Percentiles rank a stretch among this genome's conserved stretches.
These are phyloP conservation scores for Drosophila sulfurigaster DNA, from an alignment of 1,140 invertebrate genomes.

Conservation along the genomic window DNA sequence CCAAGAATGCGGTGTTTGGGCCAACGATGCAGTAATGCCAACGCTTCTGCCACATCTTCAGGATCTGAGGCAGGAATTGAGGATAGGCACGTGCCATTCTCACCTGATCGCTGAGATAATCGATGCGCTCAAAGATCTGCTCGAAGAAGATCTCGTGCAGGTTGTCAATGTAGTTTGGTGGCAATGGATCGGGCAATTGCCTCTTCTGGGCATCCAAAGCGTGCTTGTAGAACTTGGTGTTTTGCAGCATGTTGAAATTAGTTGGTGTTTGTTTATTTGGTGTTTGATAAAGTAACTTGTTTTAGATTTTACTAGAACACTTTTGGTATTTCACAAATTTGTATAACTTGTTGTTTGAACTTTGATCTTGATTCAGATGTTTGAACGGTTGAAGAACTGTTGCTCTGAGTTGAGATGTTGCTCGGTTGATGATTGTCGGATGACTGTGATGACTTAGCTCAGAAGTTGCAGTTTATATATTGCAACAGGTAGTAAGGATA, in stretches of 20 bases:
- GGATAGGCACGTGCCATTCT: constrained; percentile 74
- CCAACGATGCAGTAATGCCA: constrained; percentile 53
- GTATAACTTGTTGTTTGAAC: not conserved
- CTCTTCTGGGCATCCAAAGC: constrained; percentile 44
- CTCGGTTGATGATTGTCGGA: not conserved
- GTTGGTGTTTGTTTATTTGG: not conserved
- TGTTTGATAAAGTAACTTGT: not conserved
- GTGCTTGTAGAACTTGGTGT: constrained; percentile 47
- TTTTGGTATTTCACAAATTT: too few relatives aligned
- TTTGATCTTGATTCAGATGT: not conserved
- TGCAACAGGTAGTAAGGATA: constrained; percentile 23
- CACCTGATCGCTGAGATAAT: constrained; percentile 63
- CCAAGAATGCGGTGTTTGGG: constrained; percentile 59
- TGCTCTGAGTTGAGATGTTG: constrained; percentile 15
- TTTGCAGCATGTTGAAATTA: constrained; percentile 35
- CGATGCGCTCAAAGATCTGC: constrained; percentile 72
- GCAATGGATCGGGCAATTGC: constrained; percentile 10
- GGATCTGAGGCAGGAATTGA: constrained; percentile 57
- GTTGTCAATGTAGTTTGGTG: constrained; percentile 69
- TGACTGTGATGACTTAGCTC: constrained; percentile 26
- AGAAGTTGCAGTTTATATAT: constrained; percentile 24
- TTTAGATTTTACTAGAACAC: too few relatives aligned
- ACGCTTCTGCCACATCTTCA: constrained; percentile 57
- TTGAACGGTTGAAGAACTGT: not conserved
- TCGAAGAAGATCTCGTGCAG: constrained; percentile 73